A percentile compares a stretch with the other conserved stretches of the same genome.
Evolutionary conservation across 2,888 invertebrate species (phyloP).

Genomic region (Tachina lurida): DNA sequence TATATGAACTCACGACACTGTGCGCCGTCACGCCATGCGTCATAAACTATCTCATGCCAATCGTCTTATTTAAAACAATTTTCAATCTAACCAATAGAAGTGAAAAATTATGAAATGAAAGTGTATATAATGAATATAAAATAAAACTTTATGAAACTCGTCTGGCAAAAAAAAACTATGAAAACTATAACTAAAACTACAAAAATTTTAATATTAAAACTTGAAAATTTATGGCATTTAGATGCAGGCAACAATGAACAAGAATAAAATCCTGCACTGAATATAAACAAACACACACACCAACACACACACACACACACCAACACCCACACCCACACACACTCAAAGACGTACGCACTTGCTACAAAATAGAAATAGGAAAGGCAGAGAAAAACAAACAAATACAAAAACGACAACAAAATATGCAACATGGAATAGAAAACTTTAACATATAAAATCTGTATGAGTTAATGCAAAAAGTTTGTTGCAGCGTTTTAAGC

Average conservation of each 20-base stretch:
- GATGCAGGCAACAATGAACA: slow-evolving; percentile 43
- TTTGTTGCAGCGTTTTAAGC: slow-evolving; percentile 54
- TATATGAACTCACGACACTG: too few species aligned
- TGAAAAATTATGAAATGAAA: slow-evolving; percentile 40
- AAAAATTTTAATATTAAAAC: slow-evolving; percentile 67
- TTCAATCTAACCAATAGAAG: not conserved
- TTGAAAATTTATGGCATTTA: slow-evolving; percentile 66
- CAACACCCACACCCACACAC: not conserved
- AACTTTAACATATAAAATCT: slow-evolving; percentile 66
- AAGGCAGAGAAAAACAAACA: slow-evolving; percentile 18
- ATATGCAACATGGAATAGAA: slow-evolving; percentile 39
- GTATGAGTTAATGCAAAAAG: slow-evolving; percentile 68
- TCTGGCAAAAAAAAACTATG: slow-evolving; percentile 13
- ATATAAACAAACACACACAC: not conserved
- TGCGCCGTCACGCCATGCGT: not conserved
- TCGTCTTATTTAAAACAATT: not conserved
- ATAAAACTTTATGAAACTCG: slow-evolving; percentile 51
- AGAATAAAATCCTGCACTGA: slow-evolving; percentile 25
- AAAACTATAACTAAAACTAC: slow-evolving; percentile 39
- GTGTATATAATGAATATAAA: slow-evolving; percentile 36
- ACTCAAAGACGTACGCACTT: slow-evolving; percentile 11
- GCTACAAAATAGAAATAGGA: slow-evolving; percentile 5
- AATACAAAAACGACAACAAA: not conserved
- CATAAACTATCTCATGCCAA: not conserved
- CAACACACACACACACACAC: not conserved